These are phyloP conservation scores for Labeo catla DNA, from an alignment of 2,113 vertebrate species.

Conservation along the genomic window DNA sequence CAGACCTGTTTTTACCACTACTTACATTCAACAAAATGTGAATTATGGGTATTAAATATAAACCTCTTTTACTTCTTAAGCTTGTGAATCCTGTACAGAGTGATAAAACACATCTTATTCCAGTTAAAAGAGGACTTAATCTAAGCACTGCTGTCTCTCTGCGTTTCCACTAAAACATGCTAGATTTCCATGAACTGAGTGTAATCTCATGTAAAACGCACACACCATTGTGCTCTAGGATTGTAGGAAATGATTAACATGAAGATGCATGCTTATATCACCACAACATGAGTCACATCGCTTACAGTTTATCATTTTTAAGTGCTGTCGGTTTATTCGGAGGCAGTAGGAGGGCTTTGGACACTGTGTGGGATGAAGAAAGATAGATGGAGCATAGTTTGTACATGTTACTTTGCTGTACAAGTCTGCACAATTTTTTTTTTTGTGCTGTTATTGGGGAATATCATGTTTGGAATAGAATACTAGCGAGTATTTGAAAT, in stretches of 20 bases:
- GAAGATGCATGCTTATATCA: slow-evolving; percentile 1
- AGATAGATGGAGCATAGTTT: neutral
- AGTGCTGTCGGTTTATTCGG: neutral
- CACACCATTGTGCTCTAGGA: neutral
- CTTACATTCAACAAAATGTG: slow-evolving; percentile 1
- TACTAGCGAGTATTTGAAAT: neutral
- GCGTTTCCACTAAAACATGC: neutral
- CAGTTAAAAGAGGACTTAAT: slow-evolving; percentile 7
- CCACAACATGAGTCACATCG: neutral
- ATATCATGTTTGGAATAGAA: neutral
- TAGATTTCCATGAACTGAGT: neutral
- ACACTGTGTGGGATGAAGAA: neutral
- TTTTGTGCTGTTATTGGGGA: neutral
- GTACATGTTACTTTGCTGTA: neutral
- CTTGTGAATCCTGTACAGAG: slow-evolving; percentile 3
- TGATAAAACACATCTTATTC: neutral
- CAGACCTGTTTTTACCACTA: slow-evolving; percentile 1
- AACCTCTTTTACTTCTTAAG: slow-evolving; percentile 26
- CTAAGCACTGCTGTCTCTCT: neutral
- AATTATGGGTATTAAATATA: slow-evolving; percentile 29
- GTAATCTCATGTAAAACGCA: neutral
- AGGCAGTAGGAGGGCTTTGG: neutral
- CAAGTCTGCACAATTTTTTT: neutral
- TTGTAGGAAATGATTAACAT: slow-evolving; percentile 5
- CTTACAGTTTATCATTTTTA: neutral